Evolutionary conservation across 2,113 vertebrate genomes (phyloP), one percentile per base, ranked within the genome.

Genomic region (Sorex fumeus): DNA sequence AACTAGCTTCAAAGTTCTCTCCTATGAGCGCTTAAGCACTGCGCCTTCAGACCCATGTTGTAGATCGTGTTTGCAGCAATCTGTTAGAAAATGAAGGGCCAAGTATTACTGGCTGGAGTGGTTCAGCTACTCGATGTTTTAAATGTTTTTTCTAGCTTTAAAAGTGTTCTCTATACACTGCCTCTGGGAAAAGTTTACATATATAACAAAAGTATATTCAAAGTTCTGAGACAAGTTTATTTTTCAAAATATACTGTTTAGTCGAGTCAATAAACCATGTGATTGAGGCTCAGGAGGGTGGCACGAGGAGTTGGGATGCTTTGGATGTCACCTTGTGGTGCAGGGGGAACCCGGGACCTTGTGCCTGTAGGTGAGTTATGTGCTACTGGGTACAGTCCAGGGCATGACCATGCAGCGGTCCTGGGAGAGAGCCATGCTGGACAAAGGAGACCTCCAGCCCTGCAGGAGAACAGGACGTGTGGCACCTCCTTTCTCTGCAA

Each of bases 1-100:
- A 71, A 89, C 76, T 27, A 21, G 67, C 92, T 95, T 97, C 96
- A 95, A 90, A 97, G 94, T 2, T 1, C 84, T 95, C 94, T 93
- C 89, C 79, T 75, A 45, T 89, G 34, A 96, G 89, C 57, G 64
- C 21, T 60, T 60, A 60, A 60, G 57, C 21, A 60, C 57, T 76
- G 94, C 34, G 28, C 83, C 81, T 86, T 50, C 81, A 83, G 80
- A 78, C 0, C 43, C 1, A 30, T 34, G 91, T 90, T 91, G 72
- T 87, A 47, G 19, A 69, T 45, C 53, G 8, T 91, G 34, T 92
- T 94, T 94, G 23, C 45, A 45, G 0, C 62, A 67, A 76, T 79
- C 45, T 23, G 62, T 84, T 93, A 84, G 78, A 88, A 90, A 96
- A 34, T 71, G 88, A 21, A n/a, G 10, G 45, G 90, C 84, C 94